Base-by-base conservation (phyloP, 1,140 invertebrate species). In the Drosophila erecta region DNA sequence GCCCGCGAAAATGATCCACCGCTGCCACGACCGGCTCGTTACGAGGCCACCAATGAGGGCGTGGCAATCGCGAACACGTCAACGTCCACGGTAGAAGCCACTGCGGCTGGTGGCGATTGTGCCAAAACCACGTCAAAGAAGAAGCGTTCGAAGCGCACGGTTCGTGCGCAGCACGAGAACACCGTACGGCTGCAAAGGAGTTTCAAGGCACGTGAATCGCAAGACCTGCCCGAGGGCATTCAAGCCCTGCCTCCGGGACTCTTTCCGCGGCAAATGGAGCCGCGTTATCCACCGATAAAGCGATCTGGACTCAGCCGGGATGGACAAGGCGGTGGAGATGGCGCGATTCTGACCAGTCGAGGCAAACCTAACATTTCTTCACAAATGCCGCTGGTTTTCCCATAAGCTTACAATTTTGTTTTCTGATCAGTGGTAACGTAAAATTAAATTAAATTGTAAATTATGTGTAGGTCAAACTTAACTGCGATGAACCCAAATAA, bases 121-220 rank as follows among this genome's bases (percentile, higher is more conserved):
- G 38, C 41, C 8, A 55, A 81, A 8, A 12, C 66, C 0, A 24
- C 56, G 10, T 20, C 58, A 4, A 83, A 83, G 40, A 87, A 72
- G 49, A 81, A 78, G 14, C 79, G 83, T 0, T 10, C 55, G 7
- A 86, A 83, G 17, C 79, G 75, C 4, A 33, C 78, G 7, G 7
- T 67, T 0, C 37, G 46, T 1, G 5, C 55, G 0, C 60, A 75
- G 7, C 81, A 86, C 15, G 70, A 54, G 3, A 20, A 61, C 4
- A 86, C 83, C 4, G 20, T 86, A 0, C 49, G 62, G 14, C 15
- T 79, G 17, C 83, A 87, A 27, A 57, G 54, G 12, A 54, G 61
- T 7, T 46, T 30, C 12, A 67, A 53, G n/a, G 10, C 47, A 4
- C 11, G 27, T 11, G 47, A 22, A 33, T 7, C 15, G 4, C n/a